These are phyloP conservation scores for Cygnus atratus DNA, from an alignment of 2,113 vertebrate species.

Conservation along the genomic window DNA sequence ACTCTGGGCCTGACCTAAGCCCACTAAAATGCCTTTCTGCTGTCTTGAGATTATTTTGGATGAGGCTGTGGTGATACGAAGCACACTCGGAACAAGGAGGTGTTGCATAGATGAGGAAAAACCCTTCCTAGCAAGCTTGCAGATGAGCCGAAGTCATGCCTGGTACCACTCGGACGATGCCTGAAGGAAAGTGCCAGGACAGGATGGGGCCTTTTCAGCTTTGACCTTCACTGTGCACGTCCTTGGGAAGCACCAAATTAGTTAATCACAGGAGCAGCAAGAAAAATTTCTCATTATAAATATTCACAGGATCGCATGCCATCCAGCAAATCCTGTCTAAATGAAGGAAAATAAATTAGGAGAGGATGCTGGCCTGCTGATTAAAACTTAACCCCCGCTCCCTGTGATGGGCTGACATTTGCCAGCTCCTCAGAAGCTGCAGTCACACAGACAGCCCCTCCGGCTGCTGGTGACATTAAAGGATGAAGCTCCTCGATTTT, in stretches of 20 bases:
- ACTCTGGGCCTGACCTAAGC: neutral
- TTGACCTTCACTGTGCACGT: neutral
- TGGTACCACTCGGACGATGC: neutral
- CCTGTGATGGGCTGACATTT: neutral
- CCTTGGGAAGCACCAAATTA: neutral
- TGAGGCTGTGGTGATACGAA: neutral
- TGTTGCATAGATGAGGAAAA: neutral
- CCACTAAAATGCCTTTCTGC: neutral
- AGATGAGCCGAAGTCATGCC: neutral
- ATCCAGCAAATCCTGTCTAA: conserved; percentile 1
- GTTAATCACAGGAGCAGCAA: conserved; percentile 2
- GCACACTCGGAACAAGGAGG: neutral
- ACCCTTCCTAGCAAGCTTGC: neutral
- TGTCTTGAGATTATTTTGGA: neutral
- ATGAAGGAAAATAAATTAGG: conserved; percentile 29
- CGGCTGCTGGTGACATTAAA: conserved; percentile 9
- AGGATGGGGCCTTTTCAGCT: neutral
- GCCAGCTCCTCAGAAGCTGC: neutral
- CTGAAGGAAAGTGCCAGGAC: neutral
- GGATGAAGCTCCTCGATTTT: neutral
- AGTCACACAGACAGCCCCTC: conserved; percentile 6
- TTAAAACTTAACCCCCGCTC: conserved; percentile 1
- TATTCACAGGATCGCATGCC: conserved; percentile 12
- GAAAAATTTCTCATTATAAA: conserved; percentile 8
- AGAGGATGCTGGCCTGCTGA: neutral